Base-by-base conservation (phyloP, 2,797 vertebrate genomes). In the Protosalanx chinensis region DNA sequence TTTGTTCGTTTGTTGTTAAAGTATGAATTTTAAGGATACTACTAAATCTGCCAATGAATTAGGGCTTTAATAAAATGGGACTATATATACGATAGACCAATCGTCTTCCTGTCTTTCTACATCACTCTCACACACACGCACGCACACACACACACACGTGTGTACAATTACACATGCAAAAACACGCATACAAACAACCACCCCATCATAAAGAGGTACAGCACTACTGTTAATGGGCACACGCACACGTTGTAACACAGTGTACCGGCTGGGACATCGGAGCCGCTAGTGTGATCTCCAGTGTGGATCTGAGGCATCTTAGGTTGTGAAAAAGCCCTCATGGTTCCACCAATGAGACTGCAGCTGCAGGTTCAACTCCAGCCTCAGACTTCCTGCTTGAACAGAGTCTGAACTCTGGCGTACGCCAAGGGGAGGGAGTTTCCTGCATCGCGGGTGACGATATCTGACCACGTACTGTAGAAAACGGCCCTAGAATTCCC, bases 351-450 rank as follows among this genome's bases (percentile, higher is more conserved):
- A 69, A 68, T 77, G 67, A 73, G 60, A 51, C 51, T 70, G 70
- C 7, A 77, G 82, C 83, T 82, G 80, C 85, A 85, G 77, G 79
- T 79, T 85, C 81, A 84, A 81, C 84, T 88, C 85, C 84, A 83
- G 72, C 41, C 56, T 61, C 68, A 79, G 70, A 56, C 51, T 56
- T 35, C 67, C 6, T 72, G 64, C 32, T 64, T 20, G 29, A 5
- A 30, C 23, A 37, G 51, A 5, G 63, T 12, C 10, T 51, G 6
- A 20, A 33, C 23, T 49, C 23, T 60, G 23, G 23, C 23, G 23
- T 46, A 35, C 57, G 37, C 49, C 57, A 61, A 33, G 10, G 29
- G 4, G 16, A 32, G n/a, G 46, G 23, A 27, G 65, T 32, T 2
- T 32, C 41, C 46, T 30, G 23, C 27, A 16, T 67, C 64, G 12